Evolutionary conservation across 1,140 invertebrate genomes (phyloP), one percentile per base, ranked within the genome.

Genomic region (Monomorium pharaonis): DNA sequence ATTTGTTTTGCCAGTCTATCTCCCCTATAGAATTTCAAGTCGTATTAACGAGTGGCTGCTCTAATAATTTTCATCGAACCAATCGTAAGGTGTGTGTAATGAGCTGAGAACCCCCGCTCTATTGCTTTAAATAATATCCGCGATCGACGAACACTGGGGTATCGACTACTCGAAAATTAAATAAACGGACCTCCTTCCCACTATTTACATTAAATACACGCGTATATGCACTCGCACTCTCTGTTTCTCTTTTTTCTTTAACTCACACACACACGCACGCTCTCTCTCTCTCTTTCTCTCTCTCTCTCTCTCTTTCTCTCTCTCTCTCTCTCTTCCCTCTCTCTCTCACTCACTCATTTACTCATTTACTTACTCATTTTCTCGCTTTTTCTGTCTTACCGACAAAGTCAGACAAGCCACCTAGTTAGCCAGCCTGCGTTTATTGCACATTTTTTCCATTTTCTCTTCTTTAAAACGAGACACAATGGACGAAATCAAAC

Each of bases 131-230:
- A 93, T 93, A 90, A 92, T 90, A 91, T 90, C 67, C 92, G 93
- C 92, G 89, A 92, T 92, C 78, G 83, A 91, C 92, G 93, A 94
- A 94, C 93, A 94, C 90, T 92, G 90, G 90, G 91, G 76, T 93
- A 92, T 92, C 84, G 88, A 87, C 92, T 91, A 94, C 89, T 88
- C 92, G 86, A 92, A 92, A 93, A 93, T 94, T 94, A 94, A 94
- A 94, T 95, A 93, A 93, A 90, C 63, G 44, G 9, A 81, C 58
- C 78, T 88, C 67, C 90, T 89, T 92, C 89, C 85, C 84, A 80
- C 92, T 95, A 95, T 95, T 94, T 95, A 95, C 94, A 95, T 94
- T 93, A 93, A 94, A 95, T 92, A 93, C 93, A 95, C 91, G 92
- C 87, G 67, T 84, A 86, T 69, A 87, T 58, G 60, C 70, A 76